Evolutionary conservation across 2,888 invertebrate species (phyloP), one percentile per base, ranked within the genome.

Genomic region (Digitonthophagus gazella): DNA sequence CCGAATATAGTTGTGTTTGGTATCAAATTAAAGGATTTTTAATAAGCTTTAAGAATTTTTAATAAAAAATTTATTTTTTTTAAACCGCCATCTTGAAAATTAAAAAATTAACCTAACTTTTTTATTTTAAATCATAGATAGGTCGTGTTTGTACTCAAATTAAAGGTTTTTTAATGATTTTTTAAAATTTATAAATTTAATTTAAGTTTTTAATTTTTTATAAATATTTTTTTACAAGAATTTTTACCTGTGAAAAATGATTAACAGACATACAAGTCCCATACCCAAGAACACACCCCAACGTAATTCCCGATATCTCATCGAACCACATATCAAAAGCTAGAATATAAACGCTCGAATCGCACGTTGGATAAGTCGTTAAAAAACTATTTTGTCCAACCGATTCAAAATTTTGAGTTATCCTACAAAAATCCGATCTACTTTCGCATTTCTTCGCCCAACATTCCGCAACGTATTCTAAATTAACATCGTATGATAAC

Each of bases 401-500:
- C 4, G 11, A 16, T 19, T 66, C 54, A 15, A 66, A 69, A 2
- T 15, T n/a, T 28, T 61, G 55, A 2, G 69, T 69, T 66, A 66
- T 66, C 15, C 65, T 69, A 16, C 69, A 69, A 28, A 66, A 15
- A 15, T 69, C 69, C 15, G 28, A 28, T 2, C 54, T 63, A 15
- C 54, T 19, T n/a, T 8, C 14, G 20, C 69, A 69, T 22, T 66
- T 61, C 14, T 66, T 69, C 54, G 69, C 63, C 44, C 66, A 66
- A 15, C 69, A 69, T 28, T 66, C 63, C n/a, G 69, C 69, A n/a
- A 69, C 69, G 15, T 61, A 15, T 15, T 69, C 66, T 3, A 69
- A 44, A 8, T 20, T 15, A 15, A 66, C 18, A 54, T 69, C 66
- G 56, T 69, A 69, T 2, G 55, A 54, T 11, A 69, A n/a, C 1